Conservation (phyloP, 2,888 invertebrate genomes). For the Autographa pulchrina region DNA sequence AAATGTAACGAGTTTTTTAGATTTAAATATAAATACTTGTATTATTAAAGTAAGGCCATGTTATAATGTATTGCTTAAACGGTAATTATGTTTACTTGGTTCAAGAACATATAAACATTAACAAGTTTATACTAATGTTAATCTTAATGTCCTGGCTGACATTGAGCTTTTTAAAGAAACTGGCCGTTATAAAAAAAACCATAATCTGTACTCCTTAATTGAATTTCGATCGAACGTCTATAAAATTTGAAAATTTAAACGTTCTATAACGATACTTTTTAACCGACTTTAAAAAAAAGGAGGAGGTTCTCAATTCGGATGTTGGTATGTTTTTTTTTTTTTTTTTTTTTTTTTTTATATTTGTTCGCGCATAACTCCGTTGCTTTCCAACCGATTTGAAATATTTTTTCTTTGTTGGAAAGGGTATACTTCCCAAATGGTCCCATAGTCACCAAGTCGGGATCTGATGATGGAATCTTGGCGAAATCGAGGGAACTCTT, state of each 20-base stretch:
- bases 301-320: no score
- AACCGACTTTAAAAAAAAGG: no score
- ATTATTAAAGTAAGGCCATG: conserved; percentile 7
- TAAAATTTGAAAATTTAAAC: background rate
- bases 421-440: no score
- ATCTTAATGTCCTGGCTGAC: conserved; percentile 28
- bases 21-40: background rate
- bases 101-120: conserved; percentile 33
- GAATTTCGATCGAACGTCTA: background rate
- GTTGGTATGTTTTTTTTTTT: no score
- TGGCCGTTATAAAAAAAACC: background rate
- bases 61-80: conserved; percentile 23
- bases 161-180: conserved; percentile 11
- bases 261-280: no score
- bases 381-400: no score
- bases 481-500: no score
- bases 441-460: no score
- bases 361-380: no score
- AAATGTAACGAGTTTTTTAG: background rate
- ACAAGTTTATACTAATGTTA: conserved; percentile 11
- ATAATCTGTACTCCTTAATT: background rate
- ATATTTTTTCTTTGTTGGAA: no score
- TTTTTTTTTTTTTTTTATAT: no score
- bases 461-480: no score
- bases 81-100: conserved; percentile 24